Base-by-base conservation (phyloP, 2,888 invertebrate species). In the Luperina testacea region DNA sequence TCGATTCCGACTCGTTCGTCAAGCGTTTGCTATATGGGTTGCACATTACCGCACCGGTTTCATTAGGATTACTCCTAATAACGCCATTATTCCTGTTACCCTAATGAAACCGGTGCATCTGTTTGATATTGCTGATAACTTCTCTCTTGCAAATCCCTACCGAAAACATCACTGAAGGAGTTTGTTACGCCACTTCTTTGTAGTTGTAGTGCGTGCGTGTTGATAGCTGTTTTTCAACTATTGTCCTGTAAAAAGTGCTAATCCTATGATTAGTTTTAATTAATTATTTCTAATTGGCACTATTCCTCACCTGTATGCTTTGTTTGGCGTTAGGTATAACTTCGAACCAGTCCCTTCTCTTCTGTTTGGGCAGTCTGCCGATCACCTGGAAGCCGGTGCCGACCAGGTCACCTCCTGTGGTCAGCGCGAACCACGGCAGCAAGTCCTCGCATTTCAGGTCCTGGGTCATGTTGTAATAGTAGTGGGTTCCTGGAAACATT, bases 331-430 rank as follows among this genome's bases (percentile, higher is more conserved):
- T 77, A 0, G 90, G 88, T 3, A 90, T 80, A 6, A 69, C 59
- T 80, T 93, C 93, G 67, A 92, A 93, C 92, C 93, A 93, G 3
- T 89, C 84, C 20, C 91, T 84, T n/a, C 80, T 85, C 74, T 88
- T 87, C 63, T 83, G 87, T 17, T 72, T 82, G 9, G 80, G 73
- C 24, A 89, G 8, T 32, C 83, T 90, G 20, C 93, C 94, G 61
- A 93, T 88, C 48, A 92, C 83, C 75, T 93, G 92, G 86, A 93
- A 92, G 7, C 94, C 94, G 0, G 91, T 88, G 48, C 93, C 94
- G 24, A 93, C 88, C n/a, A 92, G 89, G 48, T 92, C 90, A 0
- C 92, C 92, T n/a, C 92, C 88, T 45, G 90, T 91, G 13, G 90
- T 90, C 70, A 94, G 85, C 45, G 90, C 92, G 73, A 94, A 94